Conservation (phyloP, 2,113 vertebrate genomes). For the Garra rufa region DNA sequence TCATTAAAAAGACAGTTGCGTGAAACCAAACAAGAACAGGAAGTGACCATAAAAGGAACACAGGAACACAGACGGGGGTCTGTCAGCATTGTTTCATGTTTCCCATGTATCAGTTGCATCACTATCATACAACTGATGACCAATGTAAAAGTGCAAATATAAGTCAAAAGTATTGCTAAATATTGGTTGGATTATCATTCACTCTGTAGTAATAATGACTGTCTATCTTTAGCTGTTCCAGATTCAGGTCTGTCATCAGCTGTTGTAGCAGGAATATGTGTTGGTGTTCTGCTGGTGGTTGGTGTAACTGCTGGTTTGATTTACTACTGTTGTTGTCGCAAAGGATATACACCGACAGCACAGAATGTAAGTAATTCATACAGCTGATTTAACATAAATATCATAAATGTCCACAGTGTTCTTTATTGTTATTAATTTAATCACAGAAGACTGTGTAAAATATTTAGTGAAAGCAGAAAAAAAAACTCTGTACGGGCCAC, state of each 20-base stretch:
- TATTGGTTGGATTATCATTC: neutral
- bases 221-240: neutral
- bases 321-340: neutral
- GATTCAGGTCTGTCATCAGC: neutral
- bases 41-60: too few relatives aligned
- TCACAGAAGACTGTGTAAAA: too few relatives aligned
- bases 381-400: too few relatives aligned
- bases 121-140: neutral
- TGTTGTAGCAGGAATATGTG: neutral
- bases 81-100: too few relatives aligned
- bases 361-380: neutral
- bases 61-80: too few relatives aligned
- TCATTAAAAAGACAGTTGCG: too few relatives aligned
- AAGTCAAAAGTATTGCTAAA: neutral
- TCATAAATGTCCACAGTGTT: too few relatives aligned
- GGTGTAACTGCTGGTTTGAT: neutral
- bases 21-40: too few relatives aligned
- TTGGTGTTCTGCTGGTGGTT: neutral
- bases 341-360: rapidly evolving
- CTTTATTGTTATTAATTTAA: too few relatives aligned
- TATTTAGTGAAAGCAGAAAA: too few relatives aligned
- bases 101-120: neutral
- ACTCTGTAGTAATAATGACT: neutral
- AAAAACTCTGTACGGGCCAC: too few relatives aligned
- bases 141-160: neutral